Conservation (phyloP, 2,888 invertebrate genomes). For the Cryptocheilus praepositus region DNA sequence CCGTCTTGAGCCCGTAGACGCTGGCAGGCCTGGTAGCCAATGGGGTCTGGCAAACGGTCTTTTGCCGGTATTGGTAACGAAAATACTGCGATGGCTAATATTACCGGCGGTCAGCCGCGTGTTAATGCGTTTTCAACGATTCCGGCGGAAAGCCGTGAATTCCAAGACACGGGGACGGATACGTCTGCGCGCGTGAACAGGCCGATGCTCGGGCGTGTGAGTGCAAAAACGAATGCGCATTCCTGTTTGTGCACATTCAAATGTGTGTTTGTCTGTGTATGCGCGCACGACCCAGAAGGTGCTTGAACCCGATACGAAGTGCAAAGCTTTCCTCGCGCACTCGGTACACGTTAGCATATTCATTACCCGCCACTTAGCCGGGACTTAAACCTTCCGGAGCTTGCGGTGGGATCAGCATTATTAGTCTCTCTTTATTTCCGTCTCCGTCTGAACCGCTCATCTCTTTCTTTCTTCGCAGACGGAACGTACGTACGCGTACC, state of each 20-base stretch:
- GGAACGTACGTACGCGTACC: neutral
- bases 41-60: too few relatives aligned
- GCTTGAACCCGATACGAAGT: constrained; percentile 66
- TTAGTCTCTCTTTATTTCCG: constrained; percentile 53
- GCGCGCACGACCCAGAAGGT: constrained; percentile 42
- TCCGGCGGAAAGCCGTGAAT: constrained; percentile 27
- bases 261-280: neutral
- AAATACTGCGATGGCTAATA: too few relatives aligned
- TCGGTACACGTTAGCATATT: constrained; percentile 72
- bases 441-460: constrained; percentile 25
- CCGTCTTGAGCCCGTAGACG: too few relatives aligned
- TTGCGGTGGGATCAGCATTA: constrained; percentile 64
- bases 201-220: neutral
- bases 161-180: constrained; percentile 14
- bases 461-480: neutral
- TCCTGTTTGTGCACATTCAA: neutral
- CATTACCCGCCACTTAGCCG: constrained; percentile 69
- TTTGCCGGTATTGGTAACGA: too few relatives aligned
- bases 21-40: too few relatives aligned
- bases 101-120: neutral
- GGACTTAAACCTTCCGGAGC: constrained; percentile 57
- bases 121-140: neutral
- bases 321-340: constrained; percentile 68
- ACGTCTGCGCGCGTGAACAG: constrained; percentile 16
- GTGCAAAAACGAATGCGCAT: constrained; percentile 1